Base-by-base conservation (phyloP, 1,140 invertebrate species). In the Ceratina calcarata region DNA sequence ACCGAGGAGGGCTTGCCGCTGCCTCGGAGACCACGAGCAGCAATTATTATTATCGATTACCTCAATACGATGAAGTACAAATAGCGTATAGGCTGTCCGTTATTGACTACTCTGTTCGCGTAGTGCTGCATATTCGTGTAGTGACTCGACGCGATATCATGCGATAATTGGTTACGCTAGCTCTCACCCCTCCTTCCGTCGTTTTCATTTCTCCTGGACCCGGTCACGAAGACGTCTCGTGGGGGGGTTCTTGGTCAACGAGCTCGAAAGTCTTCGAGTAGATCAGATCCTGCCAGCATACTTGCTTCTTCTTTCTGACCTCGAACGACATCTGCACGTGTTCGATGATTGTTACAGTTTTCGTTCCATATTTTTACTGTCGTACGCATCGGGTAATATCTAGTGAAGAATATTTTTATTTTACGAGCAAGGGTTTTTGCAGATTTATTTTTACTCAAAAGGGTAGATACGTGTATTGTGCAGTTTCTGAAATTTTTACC, bases 31-130 rank as follows among this genome's bases (percentile, higher is more conserved):
- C 72, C 69, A 27, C 81, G 75, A 78, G 68, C 82, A 81, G 80
- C 82, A 87, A 89, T 89, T 90, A 88, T 89, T 88, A 87, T 88
- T 90, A 89, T 90, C 86, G 89, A 90, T 90, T 88, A 84, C 88
- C 72, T 82, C 78, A 82, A 81, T 84, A 87, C 78, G 86, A 86
- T 72, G 80, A 80, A 87, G 82, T 88, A 84, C 85, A 88, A 88
- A 87, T 86, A 88, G 76, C 82, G 81, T 83, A 86, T 86, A 87
- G 79, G 83, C 81, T 80, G 53, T 64, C 60, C 80, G 86, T 85
- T 87, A 87, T 86, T 83, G 84, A 86, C 84, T 86, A 66, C 82
- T 82, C 75, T 78, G 62, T 82, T 82, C 80, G 49, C 61, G 32
- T 32, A 81, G 55, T 55, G 72, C 57, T 45, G 37, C 37, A 45